Evolutionary conservation across 2,888 invertebrate species (phyloP), one percentile per base, ranked within the genome.

Genomic region (Omphaloscelis lunosa): DNA sequence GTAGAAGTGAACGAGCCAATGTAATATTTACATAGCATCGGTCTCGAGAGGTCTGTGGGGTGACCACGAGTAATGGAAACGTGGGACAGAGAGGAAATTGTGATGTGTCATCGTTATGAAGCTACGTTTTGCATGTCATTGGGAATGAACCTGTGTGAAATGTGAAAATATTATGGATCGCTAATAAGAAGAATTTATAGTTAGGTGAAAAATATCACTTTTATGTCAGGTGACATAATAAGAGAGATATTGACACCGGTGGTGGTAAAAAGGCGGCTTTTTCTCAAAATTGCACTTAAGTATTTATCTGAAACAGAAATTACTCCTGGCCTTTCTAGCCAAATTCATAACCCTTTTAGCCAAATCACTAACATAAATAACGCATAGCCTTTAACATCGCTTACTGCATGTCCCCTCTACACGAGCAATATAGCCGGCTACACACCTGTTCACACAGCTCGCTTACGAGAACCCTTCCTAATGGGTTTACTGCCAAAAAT

Each of bases 21-120:
- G 90, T 93, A 93, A 94, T 93, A 94, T 94, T 93, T 92, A 94
- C 92, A 86, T 85, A 80, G 85, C 82, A 86, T 90, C 92, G 89
- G 90, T 92, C 92, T 93, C 92, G 82, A 85, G 93, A 92, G 92
- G 75, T 89, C 87, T 48, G 80, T 80, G 71, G 68, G 80, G 88
- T 83, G 82, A 72, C 86, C 79, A 86, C 71, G 61, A 51, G 48
- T 59, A 56, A 45, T 65, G 34, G 66, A 73, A 77, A 77, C 68
- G 67, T 70, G 67, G 77, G 80, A 77, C 67, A 56, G 27, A n/a
- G 23, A 63, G 77, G 71, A 77, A 77, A 83, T 83, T 82, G 59
- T 73, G 71, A 71, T 56, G 62, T 85, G 82, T 81, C 85, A 85
- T 67, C 68, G 67, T 85, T 75, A 66, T 51, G n/a, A 15, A 5